These are phyloP conservation scores for Lordiphosa andalusiaca DNA, from an alignment of 2,888 invertebrate genomes.

Conservation along the genomic window DNA sequence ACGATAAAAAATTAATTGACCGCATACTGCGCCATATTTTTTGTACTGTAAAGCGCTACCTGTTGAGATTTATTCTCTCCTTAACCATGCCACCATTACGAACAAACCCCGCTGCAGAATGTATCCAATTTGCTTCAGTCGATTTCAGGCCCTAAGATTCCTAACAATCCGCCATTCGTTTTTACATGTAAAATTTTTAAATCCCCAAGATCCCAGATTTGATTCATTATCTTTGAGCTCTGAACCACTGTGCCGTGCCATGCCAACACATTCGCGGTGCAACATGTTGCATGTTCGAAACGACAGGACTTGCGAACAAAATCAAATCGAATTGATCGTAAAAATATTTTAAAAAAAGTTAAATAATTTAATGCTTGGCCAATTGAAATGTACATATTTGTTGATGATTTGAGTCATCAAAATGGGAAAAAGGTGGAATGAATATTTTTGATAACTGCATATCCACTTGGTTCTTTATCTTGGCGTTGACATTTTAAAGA, in stretches of 20 bases:
- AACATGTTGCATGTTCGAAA: constrained; percentile 29
- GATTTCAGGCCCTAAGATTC: too few species aligned
- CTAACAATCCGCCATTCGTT: too few species aligned
- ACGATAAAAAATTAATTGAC: too few species aligned
- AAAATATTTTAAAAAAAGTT: constrained; percentile 47
- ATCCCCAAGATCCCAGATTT: not conserved
- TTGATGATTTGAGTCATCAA: constrained; percentile 11
- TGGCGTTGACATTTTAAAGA: constrained; percentile 7
- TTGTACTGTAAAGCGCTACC: too few species aligned
- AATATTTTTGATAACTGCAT: constrained; percentile 13
- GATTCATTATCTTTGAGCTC: too few species aligned
- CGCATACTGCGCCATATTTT: too few species aligned
- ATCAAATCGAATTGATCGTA: constrained; percentile 34
- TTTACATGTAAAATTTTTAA: too few species aligned
- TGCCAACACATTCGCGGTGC: constrained; percentile 12
- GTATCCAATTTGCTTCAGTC: too few species aligned
- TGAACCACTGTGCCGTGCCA: constrained; percentile 1
- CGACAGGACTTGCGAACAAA: constrained; percentile 3
- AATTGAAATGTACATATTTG: constrained; percentile 17
- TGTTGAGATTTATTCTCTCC: too few species aligned
- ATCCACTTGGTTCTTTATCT: constrained; percentile 10
- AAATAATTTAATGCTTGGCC: constrained; percentile 7
- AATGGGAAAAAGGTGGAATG: not conserved
- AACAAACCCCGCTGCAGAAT: too few species aligned
- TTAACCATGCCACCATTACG: too few species aligned